A percentile compares a stretch with the other conserved stretches of the same genome.
Conservation (phyloP, 2,888 invertebrate species). For the Tipula vernalis region DNA sequence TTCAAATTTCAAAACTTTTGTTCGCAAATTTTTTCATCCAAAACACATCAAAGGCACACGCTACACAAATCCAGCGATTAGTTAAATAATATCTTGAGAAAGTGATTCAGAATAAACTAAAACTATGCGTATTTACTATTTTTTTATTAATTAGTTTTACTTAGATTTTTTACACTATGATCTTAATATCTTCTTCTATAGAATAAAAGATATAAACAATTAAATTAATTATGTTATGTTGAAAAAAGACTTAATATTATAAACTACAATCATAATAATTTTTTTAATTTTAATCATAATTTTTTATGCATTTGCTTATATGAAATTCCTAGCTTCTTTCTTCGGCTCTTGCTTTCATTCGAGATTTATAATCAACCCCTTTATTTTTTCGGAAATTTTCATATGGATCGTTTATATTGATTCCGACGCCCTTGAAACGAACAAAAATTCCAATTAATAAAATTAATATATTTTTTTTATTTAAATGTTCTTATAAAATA, state of each 20-base stretch:
- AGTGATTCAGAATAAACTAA: not conserved
- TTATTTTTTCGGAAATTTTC: constrained; percentile 95
- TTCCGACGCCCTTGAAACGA: constrained; percentile 63
- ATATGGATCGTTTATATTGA: constrained; percentile 87
- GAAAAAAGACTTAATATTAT: not conserved
- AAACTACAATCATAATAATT: not conserved
- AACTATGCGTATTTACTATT: not conserved
- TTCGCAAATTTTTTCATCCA: no score
- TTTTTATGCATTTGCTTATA: not conserved
- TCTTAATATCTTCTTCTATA: not conserved
- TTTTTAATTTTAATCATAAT: not conserved
- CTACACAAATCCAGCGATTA: no score
- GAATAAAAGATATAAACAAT: not conserved
- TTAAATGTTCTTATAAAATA: constrained; percentile 20
- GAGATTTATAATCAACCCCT: constrained; percentile 85
- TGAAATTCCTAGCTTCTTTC: constrained; percentile 38
- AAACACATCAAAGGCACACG: no score
- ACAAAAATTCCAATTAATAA: not conserved
- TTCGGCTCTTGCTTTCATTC: constrained; percentile 84
- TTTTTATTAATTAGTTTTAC: not conserved
- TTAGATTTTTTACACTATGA: not conserved
- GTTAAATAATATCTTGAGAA: no score
- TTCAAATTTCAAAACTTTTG: no score
- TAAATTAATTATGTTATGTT: not conserved
- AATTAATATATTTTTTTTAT: not conserved